Conservation (phyloP, 2,113 vertebrate genomes). For the Salvelinus fontinalis region DNA sequence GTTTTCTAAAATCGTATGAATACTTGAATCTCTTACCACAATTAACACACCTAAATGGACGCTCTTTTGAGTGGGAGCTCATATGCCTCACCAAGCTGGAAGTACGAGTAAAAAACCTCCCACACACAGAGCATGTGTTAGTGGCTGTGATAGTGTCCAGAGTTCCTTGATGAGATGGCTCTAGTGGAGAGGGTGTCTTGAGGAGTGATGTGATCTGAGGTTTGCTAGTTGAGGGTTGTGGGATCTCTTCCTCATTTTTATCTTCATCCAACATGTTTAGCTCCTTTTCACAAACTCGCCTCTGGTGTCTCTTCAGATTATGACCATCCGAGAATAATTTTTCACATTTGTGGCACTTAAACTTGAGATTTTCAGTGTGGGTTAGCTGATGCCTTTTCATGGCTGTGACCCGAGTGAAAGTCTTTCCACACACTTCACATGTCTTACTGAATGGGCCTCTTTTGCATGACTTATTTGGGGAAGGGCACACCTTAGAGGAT, state of each 20-base stretch:
- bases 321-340: conserved; percentile 70
- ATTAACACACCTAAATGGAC: conserved; percentile 58
- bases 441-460: conserved; percentile 61
- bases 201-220: not conserved
- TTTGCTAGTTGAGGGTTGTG: conserved; percentile 4
- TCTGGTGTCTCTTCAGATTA: conserved; percentile 68
- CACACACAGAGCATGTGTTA: conserved; percentile 63
- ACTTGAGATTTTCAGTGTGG: conserved; percentile 59
- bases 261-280: not conserved
- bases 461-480: conserved; percentile 50
- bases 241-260: conserved; percentile 29
- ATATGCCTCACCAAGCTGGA: conserved; percentile 69
- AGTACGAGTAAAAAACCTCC: conserved; percentile 63
- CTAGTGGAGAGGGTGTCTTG: not conserved
- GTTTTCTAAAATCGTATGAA: conserved; percentile 62
- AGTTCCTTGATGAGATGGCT: conserved; percentile 9
- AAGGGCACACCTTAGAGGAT: not conserved
- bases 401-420: conserved; percentile 63
- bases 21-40: conserved; percentile 70
- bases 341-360: conserved; percentile 62
- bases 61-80: conserved; percentile 69
- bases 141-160: conserved; percentile 26
- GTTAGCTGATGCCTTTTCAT: conserved; percentile 69
- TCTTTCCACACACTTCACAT: conserved; percentile 65
- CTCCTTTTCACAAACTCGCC: conserved; percentile 65